These are phyloP conservation scores for Julus scandinavius DNA, from an alignment of 2,888 invertebrate genomes.

Conservation along the genomic window DNA sequence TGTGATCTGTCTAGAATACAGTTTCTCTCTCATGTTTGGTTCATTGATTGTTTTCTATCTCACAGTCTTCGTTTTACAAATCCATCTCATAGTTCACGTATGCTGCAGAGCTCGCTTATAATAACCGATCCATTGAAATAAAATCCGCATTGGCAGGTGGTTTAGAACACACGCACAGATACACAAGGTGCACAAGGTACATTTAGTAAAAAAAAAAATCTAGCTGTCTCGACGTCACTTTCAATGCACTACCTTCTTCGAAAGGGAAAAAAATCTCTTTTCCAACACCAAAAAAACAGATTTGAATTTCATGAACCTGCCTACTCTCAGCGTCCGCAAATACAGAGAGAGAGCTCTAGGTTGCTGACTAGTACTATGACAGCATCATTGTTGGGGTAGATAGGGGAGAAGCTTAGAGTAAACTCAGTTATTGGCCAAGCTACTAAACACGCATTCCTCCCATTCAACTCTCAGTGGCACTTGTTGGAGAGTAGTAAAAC, in stretches of 20 bases:
- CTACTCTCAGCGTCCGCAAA: background rate
- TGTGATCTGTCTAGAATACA: constrained; percentile 53
- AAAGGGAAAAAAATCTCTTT: constrained; percentile 16
- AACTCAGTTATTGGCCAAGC: background rate
- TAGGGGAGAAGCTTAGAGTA: background rate
- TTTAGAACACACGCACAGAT: background rate
- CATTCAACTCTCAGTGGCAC: background rate
- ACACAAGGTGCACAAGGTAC: constrained; percentile 21
- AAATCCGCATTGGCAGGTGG: background rate
- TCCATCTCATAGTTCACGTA: background rate
- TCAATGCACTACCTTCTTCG: constrained; percentile 16
- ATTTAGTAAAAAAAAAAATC: background rate
- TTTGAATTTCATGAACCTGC: constrained; percentile 5
- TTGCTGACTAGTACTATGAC: background rate
- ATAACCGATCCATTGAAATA: background rate
- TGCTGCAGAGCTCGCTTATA: background rate
- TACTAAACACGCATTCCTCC: background rate
- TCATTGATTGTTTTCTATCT: background rate
- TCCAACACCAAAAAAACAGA: background rate
- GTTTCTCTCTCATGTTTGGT: background rate
- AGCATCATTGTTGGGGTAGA: constrained; percentile 5
- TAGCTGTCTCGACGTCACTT: background rate
- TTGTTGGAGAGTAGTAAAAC: constrained; percentile 24
- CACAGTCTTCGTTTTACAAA: background rate
- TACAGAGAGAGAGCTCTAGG: background rate